Evolutionary conservation across 2,888 invertebrate genomes (phyloP), one percentile per base, ranked within the genome.

Genomic region (Thera britannica): DNA sequence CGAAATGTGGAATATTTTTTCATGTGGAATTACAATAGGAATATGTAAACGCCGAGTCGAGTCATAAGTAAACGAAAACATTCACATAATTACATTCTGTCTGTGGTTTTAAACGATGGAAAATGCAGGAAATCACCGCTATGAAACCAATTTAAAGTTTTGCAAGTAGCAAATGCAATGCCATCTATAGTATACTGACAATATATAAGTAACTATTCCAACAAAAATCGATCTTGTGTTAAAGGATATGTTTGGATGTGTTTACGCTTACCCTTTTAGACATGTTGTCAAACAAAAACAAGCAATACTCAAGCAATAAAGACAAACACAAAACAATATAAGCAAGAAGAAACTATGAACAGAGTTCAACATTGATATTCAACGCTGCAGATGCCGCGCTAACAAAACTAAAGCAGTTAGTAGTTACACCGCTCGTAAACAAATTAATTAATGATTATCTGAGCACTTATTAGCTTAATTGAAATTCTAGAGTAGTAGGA

Each of bases 1-100:
- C 74, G 73, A 74, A 70, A 74, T 72, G 72, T 73, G 38, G 68
- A 70, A 70, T 71, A 72, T 73, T 70, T 76, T 75, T 72, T 68
- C 67, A 67, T 62, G 62, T 46, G 56, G 65, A 70, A 73, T 74
- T 68, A 70, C 65, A 68, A 64, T 65, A 61, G 9, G 68, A 67
- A 72, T 65, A 67, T 64, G 59, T 62, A 56, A 55, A 36, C 9
- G 57, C 11, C 9, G 59, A 54, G 52, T 41, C 59, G 54, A 52
- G 63, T 57, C 51, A 64, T 65, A 61, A 65, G 46, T 51, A 49
- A 63, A 48, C 52, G 9, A 52, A 52, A 7, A 52, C 9, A 52
- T 52, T 51, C 34, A 52, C 34, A 3, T 52, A 12, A 34, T 8
- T 8, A 52, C 52, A 52, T 52, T 52, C 23, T 23, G 3, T 2